Evolutionary conservation across 2,113 vertebrate species (phyloP).

Genomic region (Odontophorus gujanensis): DNA sequence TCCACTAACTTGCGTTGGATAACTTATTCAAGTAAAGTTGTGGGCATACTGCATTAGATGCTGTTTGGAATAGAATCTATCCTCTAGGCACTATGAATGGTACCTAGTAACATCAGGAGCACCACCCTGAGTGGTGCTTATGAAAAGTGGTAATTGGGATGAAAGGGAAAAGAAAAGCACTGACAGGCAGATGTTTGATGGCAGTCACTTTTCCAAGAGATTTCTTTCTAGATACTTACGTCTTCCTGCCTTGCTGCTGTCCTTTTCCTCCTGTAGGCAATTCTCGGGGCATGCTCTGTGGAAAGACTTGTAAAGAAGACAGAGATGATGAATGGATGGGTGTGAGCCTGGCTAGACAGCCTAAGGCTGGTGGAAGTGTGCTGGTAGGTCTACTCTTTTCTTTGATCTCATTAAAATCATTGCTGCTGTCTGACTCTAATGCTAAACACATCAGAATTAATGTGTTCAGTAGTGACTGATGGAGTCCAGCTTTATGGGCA

Average conservation of each 20-base stretch:
- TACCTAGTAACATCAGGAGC: not conserved
- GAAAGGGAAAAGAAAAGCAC: not conserved
- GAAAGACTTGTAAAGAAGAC: constrained; percentile 96
- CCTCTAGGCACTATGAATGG: not conserved
- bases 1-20: not conserved
- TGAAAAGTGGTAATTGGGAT: not conserved
- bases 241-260: not conserved
- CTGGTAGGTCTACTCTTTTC: constrained; percentile 82
- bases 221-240: not conserved
- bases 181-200: not conserved
- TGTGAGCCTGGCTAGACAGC: constrained; percentile 93
- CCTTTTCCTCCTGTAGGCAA: constrained; percentile 80
- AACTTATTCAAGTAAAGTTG: not conserved
- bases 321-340: constrained; percentile 98
- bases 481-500: not conserved
- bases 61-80: not conserved
- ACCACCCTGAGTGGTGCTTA: not conserved
- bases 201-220: not conserved
- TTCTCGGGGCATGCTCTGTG: constrained; percentile 84
- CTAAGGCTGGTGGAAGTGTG: constrained; percentile 85
- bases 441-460: constrained; percentile 7
- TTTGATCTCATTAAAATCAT: not conserved
- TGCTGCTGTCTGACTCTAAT: constrained; percentile 8
- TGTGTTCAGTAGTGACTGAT: not conserved
- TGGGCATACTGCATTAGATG: not conserved